Base-by-base conservation (phyloP, 1,140 invertebrate species). In the Drosophila nigrodunni region DNA sequence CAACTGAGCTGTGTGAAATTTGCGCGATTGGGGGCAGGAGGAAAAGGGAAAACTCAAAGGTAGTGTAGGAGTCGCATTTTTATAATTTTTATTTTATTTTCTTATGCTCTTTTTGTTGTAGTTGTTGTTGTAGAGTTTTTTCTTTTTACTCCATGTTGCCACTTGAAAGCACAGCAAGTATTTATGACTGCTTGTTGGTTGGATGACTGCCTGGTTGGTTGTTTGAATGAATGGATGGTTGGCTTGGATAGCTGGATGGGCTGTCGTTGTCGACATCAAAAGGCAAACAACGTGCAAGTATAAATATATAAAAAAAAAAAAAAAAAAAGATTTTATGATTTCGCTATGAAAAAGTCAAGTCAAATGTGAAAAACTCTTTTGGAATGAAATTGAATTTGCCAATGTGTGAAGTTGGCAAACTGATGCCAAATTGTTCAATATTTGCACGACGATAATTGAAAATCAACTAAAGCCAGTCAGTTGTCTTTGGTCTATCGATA, bases 121-220 rank as follows among this genome's bases (percentile, higher is more conserved):
- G n/a, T n/a, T 60, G 10, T 11, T 41, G n/a, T n/a, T 60, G 18
- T 30, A 43, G 49, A 11, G 64, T 72, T 44, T 43, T 59, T 34
- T 55, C 62, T 46, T 35, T 37, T 62, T 69, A 60, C 75, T 58
- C 49, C 44, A 35, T 78, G 57, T 86, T 87, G 83, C 82, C 82
- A 88, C 79, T 87, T 87, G 82, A 87, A 86, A 88, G 82, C 82
- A 87, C 82, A 88, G 76, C 73, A 87, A 87, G 82, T 87, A 87
- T 88, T 87, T 87, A 87, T 87, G 83, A 87, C 82, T 65, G 77
- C 37, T 64, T 43, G 67, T 71, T 58, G 76, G 59, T 59, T 82
- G 82, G 82, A 69, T 78, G 74, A 78, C 70, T 71, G 65, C 41
- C 54, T 68, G 55, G 46, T 39, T 59, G 66, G 18, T 25, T 59